phyloP scores from a whole-genome alignment of 2,797 vertebrate genomes.

The Pseudotriccus pelzelni region DNA sequence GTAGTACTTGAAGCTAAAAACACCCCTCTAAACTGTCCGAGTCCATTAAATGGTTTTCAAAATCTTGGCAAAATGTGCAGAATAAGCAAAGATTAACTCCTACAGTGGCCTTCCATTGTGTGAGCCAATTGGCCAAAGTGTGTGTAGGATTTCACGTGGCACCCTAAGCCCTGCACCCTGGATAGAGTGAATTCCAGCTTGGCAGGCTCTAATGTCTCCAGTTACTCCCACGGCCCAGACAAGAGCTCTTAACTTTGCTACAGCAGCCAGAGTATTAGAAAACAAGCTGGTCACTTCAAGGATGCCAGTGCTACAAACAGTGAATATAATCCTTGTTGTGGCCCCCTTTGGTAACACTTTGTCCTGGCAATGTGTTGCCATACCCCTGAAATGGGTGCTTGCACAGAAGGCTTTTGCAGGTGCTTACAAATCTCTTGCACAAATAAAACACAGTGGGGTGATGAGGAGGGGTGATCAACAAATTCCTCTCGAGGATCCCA shows the following conservation, averaged over 20 bases:
- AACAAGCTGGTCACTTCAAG: neutral
- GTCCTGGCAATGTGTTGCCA: neutral
- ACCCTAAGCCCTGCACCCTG: neutral
- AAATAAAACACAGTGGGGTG: accelerated
- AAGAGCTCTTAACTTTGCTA: neutral
- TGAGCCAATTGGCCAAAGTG: neutral
- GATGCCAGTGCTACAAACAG: neutral
- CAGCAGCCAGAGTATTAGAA: neutral
- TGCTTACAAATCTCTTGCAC: neutral
- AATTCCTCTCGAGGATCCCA: neutral
- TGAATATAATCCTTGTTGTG: neutral
- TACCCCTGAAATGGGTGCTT: neutral
- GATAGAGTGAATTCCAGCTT: neutral
- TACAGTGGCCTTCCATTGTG: neutral
- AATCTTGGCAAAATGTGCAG: conserved; percentile 33
- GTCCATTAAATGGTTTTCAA: conserved; percentile 47
- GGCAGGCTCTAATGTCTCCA: neutral
- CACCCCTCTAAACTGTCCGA: neutral
- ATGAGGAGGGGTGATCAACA: neutral
- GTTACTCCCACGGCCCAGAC: neutral
- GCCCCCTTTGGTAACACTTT: neutral
- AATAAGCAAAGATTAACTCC: conserved; percentile 20
- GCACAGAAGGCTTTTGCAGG: neutral
- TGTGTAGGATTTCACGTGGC: neutral
- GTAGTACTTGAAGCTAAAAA: conserved; percentile 34